Evolutionary conservation across 2,113 vertebrate species (phyloP).

Genomic region (Hippoglossus stenolepis): DNA sequence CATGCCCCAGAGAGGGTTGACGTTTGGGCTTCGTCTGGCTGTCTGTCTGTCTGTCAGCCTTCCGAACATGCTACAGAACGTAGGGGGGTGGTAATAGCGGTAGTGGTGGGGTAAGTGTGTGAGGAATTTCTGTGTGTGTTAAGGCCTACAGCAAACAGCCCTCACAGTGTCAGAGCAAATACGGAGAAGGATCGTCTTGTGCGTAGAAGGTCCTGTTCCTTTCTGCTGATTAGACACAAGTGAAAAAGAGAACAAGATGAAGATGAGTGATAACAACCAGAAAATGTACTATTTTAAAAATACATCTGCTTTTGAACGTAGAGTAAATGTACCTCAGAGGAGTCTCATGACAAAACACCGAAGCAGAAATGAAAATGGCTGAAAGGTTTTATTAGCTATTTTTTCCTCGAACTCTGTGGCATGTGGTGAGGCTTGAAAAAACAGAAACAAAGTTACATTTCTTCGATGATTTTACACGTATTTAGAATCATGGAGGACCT

Average conservation of each 20-base stretch:
- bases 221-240: conserved; percentile 13
- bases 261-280: neutral
- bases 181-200: conserved; percentile 34
- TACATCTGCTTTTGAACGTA: too few species aligned
- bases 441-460: neutral
- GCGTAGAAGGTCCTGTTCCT: neutral
- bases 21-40: conserved; percentile 56
- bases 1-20: conserved; percentile 63
- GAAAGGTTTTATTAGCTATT: neutral
- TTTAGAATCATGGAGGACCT: neutral
- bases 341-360: neutral
- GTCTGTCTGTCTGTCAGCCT: conserved; percentile 52
- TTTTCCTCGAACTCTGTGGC: conserved; percentile 6
- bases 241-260: neutral
- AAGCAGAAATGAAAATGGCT: conserved; percentile 26
- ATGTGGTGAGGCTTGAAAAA: neutral
- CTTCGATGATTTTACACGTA: too few species aligned
- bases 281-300: neutral
- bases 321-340: too few species aligned
- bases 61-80: conserved; percentile 35
- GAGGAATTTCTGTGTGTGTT: conserved; percentile 79
- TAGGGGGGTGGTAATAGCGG: conserved; percentile 23
- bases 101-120: conserved; percentile 61
- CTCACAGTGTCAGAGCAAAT: conserved; percentile 74
- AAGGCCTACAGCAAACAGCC: conserved; percentile 81